Percentiles rank a stretch among this genome's conserved stretches.
These are phyloP conservation scores for Synchiropus splendidus DNA, from an alignment of 2,113 vertebrate species.

Conservation along the genomic window DNA sequence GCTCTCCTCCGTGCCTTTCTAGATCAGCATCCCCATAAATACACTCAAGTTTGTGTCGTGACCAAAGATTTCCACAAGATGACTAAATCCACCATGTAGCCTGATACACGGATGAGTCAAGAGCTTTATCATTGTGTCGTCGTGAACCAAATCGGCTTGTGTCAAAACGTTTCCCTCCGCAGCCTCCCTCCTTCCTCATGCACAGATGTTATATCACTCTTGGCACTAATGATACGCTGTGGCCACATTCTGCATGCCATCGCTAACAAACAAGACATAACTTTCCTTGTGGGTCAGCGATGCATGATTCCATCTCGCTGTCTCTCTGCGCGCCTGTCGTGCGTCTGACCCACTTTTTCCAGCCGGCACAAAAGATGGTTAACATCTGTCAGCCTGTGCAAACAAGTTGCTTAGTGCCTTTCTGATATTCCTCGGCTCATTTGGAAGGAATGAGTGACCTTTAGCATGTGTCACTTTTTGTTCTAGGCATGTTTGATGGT, in stretches of 20 bases:
- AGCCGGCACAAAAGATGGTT: constrained; percentile 46
- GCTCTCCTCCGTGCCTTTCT: too few species aligned
- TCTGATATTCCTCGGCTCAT: constrained; percentile 27
- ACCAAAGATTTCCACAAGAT: too few species aligned
- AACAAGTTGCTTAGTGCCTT: constrained; percentile 44
- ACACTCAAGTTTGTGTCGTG: too few species aligned
- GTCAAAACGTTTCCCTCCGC: background rate
- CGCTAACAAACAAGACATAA: constrained; percentile 12
- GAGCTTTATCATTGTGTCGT: background rate
- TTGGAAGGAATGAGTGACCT: constrained; percentile 13
- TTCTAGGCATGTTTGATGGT: constrained; percentile 12
- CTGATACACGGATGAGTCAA: background rate
- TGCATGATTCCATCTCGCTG: constrained; percentile 18
- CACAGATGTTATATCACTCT: constrained; percentile 20
- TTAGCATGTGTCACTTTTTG: constrained; percentile 11
- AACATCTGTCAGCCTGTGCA: constrained; percentile 50
- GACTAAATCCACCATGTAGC: too few species aligned
- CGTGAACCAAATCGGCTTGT: constrained; percentile 2
- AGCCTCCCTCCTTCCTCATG: constrained; percentile 3
- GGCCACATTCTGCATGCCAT: constrained; percentile 11
- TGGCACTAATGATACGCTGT: constrained; percentile 19
- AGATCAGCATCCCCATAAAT: too few species aligned
- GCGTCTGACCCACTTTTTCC: constrained; percentile 49
- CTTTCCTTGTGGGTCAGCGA: constrained; percentile 25
- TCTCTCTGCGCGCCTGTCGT: constrained; percentile 18